Conservation (phyloP, 2,888 invertebrate genomes). For the Spodoptera exigua region DNA sequence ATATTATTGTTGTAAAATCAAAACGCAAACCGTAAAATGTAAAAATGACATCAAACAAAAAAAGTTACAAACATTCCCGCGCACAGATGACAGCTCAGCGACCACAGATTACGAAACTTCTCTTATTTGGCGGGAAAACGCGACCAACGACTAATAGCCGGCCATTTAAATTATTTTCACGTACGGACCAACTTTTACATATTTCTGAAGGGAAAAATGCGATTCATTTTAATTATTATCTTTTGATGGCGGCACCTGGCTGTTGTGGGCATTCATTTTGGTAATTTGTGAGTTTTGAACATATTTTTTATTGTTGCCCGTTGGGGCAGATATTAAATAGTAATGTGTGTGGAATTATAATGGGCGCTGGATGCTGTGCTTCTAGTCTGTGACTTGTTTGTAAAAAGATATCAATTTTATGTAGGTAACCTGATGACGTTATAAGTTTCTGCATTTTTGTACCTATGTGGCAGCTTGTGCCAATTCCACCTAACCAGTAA, state of each 20-base stretch:
- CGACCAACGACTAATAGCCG: conserved; percentile 43
- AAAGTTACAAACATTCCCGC: neutral
- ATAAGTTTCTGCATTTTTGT: no score
- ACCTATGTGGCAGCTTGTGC: no score
- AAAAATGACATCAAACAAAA: neutral
- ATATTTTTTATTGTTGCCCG: conserved; percentile 29
- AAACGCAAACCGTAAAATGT: no score
- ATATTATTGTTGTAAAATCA: no score
- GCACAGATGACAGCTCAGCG: conserved; percentile 18
- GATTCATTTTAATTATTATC: conserved; percentile 48
- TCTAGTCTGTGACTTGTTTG: no score
- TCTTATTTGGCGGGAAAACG: conserved; percentile 48
- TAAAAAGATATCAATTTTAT: no score
- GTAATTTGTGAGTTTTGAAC: conserved; percentile 51
- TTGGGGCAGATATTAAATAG: neutral
- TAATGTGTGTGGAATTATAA: no score
- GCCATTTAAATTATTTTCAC: conserved; percentile 58
- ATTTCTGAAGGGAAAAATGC: conserved; percentile 40
- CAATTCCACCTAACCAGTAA: no score
- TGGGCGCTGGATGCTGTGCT: no score
- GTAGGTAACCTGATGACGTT: no score
- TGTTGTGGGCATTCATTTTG: conserved; percentile 42
- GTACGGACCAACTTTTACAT: conserved; percentile 48
- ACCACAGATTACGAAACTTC: conserved; percentile 55
- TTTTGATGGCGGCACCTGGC: conserved; percentile 51